phyloP scores from a whole-genome alignment of 2,888 invertebrate genomes.

The Leptopilina syphax region DNA sequence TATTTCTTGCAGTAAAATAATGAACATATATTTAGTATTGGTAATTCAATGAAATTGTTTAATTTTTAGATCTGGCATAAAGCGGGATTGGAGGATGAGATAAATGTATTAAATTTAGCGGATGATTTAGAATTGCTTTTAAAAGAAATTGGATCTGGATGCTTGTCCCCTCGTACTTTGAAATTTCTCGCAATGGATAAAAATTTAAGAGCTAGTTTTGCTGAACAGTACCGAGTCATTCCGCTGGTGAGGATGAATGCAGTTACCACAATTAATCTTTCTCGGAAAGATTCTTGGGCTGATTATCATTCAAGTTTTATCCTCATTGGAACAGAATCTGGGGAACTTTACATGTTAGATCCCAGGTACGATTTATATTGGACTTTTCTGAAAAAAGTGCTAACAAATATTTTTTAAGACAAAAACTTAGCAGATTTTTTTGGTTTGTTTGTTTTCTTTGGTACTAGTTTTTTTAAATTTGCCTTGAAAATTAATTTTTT shows the following conservation, averaged over 20 bases:
- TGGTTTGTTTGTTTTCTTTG: no score
- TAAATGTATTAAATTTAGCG: constrained; percentile 66
- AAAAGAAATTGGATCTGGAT: constrained; percentile 70
- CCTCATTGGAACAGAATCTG: constrained; percentile 92
- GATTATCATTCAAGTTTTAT: constrained; percentile 80
- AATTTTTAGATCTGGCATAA: constrained; percentile 72
- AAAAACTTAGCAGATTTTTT: no score
- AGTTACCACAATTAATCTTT: constrained; percentile 65
- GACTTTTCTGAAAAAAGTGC: neutral
- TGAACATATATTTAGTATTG: neutral
- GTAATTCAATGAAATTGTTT: neutral
- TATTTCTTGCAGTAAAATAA: no score
- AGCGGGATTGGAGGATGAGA: constrained; percentile 70
- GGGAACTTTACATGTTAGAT: constrained; percentile 90
- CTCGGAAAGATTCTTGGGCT: constrained; percentile 70
- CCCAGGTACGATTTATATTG: constrained; percentile 76
- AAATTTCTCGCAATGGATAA: constrained; percentile 69
- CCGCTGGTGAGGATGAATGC: constrained; percentile 68
- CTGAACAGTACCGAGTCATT: constrained; percentile 68
- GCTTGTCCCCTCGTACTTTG: constrained; percentile 70
- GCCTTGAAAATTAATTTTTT: no score
- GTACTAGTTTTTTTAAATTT: no score
- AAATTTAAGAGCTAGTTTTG: constrained; percentile 66
- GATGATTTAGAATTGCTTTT: constrained; percentile 68
- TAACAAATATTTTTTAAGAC: no score